Percentiles rank a stretch among this genome's conserved stretches.
These are phyloP conservation scores for Scopus umbretta DNA, from an alignment of 2,113 vertebrate species.

Conservation along the genomic window DNA sequence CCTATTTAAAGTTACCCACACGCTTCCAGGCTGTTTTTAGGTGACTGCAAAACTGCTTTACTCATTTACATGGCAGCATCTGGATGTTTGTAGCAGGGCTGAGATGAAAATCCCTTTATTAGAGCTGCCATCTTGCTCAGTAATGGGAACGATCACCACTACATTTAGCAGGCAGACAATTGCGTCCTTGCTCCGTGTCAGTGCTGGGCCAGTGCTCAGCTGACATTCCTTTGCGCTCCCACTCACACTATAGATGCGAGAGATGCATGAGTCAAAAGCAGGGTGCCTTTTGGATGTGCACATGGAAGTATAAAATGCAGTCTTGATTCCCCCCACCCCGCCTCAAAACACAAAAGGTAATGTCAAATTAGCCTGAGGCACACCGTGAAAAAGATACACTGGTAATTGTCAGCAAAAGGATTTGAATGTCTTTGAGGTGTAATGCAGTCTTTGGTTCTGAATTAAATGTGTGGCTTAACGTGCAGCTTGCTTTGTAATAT, in stretches of 20 bases:
- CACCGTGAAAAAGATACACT: not conserved
- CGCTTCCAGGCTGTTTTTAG: not conserved
- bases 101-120: not conserved
- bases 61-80: not conserved
- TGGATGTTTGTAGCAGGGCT: not conserved
- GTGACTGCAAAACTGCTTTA: not conserved
- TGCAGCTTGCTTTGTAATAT: not conserved
- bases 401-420: not conserved
- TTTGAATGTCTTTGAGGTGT: not conserved
- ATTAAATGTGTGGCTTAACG: not conserved
- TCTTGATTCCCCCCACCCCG: not conserved
- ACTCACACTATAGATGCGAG: fast-evolving
- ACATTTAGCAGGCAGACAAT: not conserved
- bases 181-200: fast-evolving
- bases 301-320: not conserved
- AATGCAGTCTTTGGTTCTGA: not conserved
- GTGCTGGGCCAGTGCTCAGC: not conserved
- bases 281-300: not conserved
- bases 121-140: not conserved
- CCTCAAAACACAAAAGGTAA: not conserved
- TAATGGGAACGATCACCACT: no score
- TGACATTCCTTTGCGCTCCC: not conserved
- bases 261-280: not conserved
- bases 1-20: not conserved
- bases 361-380: not conserved